Conservation (phyloP, 2,888 invertebrate species). For the Drosophila ezoana region DNA sequence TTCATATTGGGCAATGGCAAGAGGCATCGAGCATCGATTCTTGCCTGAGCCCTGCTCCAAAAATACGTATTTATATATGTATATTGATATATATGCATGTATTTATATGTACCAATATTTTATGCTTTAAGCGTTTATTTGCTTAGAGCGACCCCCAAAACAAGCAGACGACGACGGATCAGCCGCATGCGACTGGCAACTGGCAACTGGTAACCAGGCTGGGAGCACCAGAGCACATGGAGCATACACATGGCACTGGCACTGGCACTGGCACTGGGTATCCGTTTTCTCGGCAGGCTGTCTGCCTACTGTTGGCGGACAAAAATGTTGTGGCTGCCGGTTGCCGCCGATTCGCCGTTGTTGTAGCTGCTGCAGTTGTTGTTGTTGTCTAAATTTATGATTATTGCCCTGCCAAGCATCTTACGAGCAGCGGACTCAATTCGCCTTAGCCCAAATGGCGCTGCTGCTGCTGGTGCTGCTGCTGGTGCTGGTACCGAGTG, state of each 20-base stretch:
- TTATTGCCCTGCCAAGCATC: constrained; percentile 80
- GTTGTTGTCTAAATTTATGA: constrained; percentile 80
- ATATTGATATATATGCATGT: constrained; percentile 5
- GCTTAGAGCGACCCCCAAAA: constrained; percentile 80
- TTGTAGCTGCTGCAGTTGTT: constrained; percentile 49
- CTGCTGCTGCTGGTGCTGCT: constrained; percentile 9
- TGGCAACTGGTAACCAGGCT: constrained; percentile 36
- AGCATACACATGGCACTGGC: constrained; percentile 28
- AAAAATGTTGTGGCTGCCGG: constrained; percentile 71
- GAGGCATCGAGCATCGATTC: constrained; percentile 58
- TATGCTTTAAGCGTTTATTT: constrained; percentile 79
- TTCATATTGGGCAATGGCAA: constrained; percentile 70
- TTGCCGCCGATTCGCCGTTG: constrained; percentile 30
- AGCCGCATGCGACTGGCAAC: constrained; percentile 26
- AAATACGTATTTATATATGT: constrained; percentile 15
- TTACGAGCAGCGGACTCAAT: constrained; percentile 78
- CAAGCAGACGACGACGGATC: constrained; percentile 58
- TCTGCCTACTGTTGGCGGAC: constrained; percentile 69
- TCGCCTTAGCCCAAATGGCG: constrained; percentile 73
- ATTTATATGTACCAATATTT: constrained; percentile 68
- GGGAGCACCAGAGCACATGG: constrained; percentile 34
- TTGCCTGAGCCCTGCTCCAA: constrained; percentile 42
- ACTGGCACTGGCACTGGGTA: constrained; percentile 29
- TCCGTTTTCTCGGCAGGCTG: constrained; percentile 56
- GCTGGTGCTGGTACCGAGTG: constrained; percentile 43